Evolutionary conservation across 1,140 invertebrate genomes (phyloP), one percentile per base, ranked within the genome.

Genomic region (Drosophila suzukii): DNA sequence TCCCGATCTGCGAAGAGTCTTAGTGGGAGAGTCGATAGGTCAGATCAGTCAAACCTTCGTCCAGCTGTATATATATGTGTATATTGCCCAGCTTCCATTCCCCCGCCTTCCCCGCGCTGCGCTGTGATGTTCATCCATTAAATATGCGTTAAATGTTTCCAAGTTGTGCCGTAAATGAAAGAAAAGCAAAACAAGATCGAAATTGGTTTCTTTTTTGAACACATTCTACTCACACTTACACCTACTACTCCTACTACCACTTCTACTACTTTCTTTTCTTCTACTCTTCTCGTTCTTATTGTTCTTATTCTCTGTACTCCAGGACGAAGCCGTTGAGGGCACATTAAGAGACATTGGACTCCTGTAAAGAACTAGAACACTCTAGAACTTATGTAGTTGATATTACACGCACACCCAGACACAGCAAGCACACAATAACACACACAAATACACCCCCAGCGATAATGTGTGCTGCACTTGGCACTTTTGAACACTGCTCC

Each of bases 241-340:
- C 38, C 30, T 50, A 43, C 65, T 41, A 67, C 66, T 44, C 46
- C 13, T 71, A 46, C 75, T 68, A 66, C 56, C 49, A 65, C 61
- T 63, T 53, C 75, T 61, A 68, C 62, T 70, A 63, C 63, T 46
- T 46, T 68, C 58, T 88, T 51, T 63, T 76, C 80, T 72, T 81
- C 84, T 86, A 78, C 77, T 78, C 71, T 81, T 89, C 76, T 88
- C 75, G 74, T 90, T 91, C 93, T 93, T 82, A 83, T 93, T 91
- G 76, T 88, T 90, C 93, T 92, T 83, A 83, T 93, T 92, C 81
- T 92, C 80, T 92, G 82, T 93, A 89, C 82, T 91, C 77, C 92
- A 97, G 96, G 96, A 97, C 91, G 96, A 97, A 94, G 96, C 95
- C 92, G 95, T 96, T 92, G 96, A 96, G 93, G 95, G 95, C 92